Base-by-base conservation (phyloP, 2,888 invertebrate genomes). In the Eristalis tenax region DNA sequence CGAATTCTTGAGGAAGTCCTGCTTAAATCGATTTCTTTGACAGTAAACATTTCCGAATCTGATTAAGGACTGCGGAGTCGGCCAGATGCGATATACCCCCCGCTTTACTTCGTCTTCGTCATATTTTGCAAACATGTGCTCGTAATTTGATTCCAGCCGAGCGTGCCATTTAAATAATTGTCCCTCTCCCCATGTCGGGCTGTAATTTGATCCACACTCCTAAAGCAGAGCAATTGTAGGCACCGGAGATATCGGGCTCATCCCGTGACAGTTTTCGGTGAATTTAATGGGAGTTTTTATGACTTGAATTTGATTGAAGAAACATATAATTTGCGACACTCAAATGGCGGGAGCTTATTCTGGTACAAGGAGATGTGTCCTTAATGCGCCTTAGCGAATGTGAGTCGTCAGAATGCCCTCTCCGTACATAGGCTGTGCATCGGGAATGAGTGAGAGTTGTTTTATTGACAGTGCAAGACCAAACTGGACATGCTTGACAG, bases 141-240 rank as follows among this genome's bases (percentile, higher is more conserved):
- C 13, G 65, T 40, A 65, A 65, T 65, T 65, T 40, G 65, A 65
- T 40, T 65, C 65, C 28, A 40, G 38, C 22, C 18, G 38, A 38
- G 38, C 35, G 22, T 65, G 15, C 26, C 40, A 66, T 66, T 66
- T 32, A 43, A 66, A 43, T 66, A 66, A 66, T 50, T 66, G 65
- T 65, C 40, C 23, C 22, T 38, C 38, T 11, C 18, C 22, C 38
- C 43, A 43, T 18, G 10, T n/a, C 18, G n/a, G 50, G 50, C 8
- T 8, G 50, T 50, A 50, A 50, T 50, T 50, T 50, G 18, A 50
- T 50, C 50, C 8, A 32, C 32, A 18, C 18, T 8, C 18, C 50
- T 32, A 32, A 18, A 50, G 18, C 50, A 5, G 18, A 50, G 50
- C 18, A 50, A 1, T 50, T 18, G 50, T 18, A 50, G n/a, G 50